Percentiles rank a stretch among this genome's conserved stretches.
Evolutionary conservation across 2,113 vertebrate species (phyloP).

Genomic region (Actenoides hombroni): DNA sequence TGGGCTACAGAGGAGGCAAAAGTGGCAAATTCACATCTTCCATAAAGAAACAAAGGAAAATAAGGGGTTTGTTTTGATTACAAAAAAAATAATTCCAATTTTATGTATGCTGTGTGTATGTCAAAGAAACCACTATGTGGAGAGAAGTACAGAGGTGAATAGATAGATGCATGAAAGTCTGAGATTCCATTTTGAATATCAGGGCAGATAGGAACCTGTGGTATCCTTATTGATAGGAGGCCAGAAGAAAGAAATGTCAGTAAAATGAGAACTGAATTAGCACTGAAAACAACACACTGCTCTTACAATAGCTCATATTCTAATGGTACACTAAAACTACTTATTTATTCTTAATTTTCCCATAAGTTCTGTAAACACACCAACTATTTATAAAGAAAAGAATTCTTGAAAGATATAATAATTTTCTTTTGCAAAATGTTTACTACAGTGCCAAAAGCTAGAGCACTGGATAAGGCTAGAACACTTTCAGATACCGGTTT

Average conservation of each 20-base stretch:
- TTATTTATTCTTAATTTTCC: not conserved
- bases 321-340: not conserved
- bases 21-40: not conserved
- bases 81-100: not conserved
- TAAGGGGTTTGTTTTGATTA: not conserved
- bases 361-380: not conserved
- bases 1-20: not conserved
- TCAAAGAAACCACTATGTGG: not conserved
- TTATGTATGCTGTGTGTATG: not conserved
- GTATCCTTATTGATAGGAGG: not conserved
- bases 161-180: not conserved
- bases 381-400: not conserved
- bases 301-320: not conserved
- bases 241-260: not conserved
- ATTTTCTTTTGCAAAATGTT: not conserved
- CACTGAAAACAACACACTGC: not conserved
- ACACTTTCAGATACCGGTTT: not conserved
- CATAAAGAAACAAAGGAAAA: not conserved
- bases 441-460: not conserved
- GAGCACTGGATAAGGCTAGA: not conserved
- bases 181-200: not conserved
- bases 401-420: not conserved
- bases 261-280: not conserved
- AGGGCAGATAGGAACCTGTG: not conserved
- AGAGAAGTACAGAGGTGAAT: not conserved